phyloP scores from a whole-genome alignment of 1,140 invertebrate species.

The Zaprionus taronus region DNA sequence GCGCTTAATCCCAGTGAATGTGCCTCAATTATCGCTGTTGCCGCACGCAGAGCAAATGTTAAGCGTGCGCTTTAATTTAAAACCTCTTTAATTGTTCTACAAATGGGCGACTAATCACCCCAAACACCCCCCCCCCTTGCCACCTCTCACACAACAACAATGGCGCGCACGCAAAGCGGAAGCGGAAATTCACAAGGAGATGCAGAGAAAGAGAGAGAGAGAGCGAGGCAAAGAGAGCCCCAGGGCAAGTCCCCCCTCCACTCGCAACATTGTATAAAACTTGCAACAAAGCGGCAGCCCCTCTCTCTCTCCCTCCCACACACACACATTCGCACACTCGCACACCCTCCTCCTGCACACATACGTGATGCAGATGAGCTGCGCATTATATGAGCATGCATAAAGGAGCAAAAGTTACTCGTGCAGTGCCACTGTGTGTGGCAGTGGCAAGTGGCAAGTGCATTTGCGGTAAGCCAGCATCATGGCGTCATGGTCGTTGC shows the following conservation, averaged over 20 bases:
- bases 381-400: slow-evolving; percentile 46
- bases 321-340: slow-evolving; percentile 28
- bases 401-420: slow-evolving; percentile 51
- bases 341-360: slow-evolving; percentile 13
- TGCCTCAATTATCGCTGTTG: slow-evolving; percentile 62
- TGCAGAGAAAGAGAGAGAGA: neutral
- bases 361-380: slow-evolving; percentile 67
- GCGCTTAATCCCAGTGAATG: slow-evolving; percentile 62
- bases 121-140: slow-evolving; percentile 6
- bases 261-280: slow-evolving; percentile 62
- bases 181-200: slow-evolving; percentile 38
- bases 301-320: slow-evolving; percentile 23
- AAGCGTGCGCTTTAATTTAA: slow-evolving; percentile 72
- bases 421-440: slow-evolving; percentile 13
- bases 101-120: slow-evolving; percentile 68
- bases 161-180: slow-evolving; percentile 44
- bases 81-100: slow-evolving; percentile 78
- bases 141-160: slow-evolving; percentile 8
- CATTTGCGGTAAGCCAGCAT: slow-evolving; percentile 65
- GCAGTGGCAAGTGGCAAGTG: slow-evolving; percentile 53
- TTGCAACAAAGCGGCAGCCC: slow-evolving; percentile 68
- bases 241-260: slow-evolving; percentile 17
- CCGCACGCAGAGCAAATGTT: slow-evolving; percentile 65
- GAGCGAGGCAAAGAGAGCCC: neutral
- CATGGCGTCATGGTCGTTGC: slow-evolving; percentile 59